Evolutionary conservation across 1,140 invertebrate genomes (phyloP), one percentile per base, ranked within the genome.

Genomic region (Lethrus apterus): DNA sequence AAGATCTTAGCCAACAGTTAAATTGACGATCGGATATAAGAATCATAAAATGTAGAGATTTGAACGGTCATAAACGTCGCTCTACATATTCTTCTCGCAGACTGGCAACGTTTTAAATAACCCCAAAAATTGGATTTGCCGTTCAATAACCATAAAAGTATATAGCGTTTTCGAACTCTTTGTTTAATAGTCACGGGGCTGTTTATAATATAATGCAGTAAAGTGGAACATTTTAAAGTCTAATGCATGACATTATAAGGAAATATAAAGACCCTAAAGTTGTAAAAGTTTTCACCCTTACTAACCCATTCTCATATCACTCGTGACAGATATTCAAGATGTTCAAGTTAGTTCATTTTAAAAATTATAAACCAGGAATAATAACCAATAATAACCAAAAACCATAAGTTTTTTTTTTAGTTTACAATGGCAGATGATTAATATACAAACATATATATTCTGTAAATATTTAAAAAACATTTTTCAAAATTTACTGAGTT

Each of bases 101-200:
- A 18, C 47, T 48, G 14, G 23, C 42, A 60, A 58, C 55, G 54
- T 60, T 57, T 62, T 62, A 60, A 64, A 63, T 62, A 63, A 59
- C 60, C 57, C 61, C 60, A 63, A 65, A 63, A 65, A 65, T 65
- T 63, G 63, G 63, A 65, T 65, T 63, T 55, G 58, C 55, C 52
- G 60, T 62, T 63, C 63, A 63, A 65, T 65, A 63, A 60, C 61
- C 59, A 63, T 65, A 65, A 65, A 65, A 64, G 56, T 60, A 63
- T 63, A 64, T 55, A 53, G 54, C 57, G 50, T 59, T 60, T 58
- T 54, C 56, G 56, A 64, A 65, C 56, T 65, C 57, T 61, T 59
- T 60, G 57, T 63, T 65, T 65, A 65, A 65, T 65, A 60, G 59
- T 55, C 49, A 26, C 45, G 44, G 49, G 49, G 56, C 54, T 65